Conservation (phyloP, 1,140 invertebrate species). For the Atta texana region DNA sequence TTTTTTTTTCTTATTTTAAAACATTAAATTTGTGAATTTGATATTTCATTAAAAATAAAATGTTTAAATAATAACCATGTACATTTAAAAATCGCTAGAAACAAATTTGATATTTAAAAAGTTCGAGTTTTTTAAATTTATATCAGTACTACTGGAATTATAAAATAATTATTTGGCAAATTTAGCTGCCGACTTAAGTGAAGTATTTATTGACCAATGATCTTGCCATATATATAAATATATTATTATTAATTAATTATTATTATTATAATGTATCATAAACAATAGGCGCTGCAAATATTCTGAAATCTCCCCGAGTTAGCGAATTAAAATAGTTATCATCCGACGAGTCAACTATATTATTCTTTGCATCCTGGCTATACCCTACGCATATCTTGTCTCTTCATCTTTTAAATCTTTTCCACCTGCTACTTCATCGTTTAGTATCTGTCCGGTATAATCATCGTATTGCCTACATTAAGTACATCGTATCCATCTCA, state of each 20-base stretch:
- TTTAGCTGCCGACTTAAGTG: constrained; percentile 74
- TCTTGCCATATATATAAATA: constrained; percentile 79
- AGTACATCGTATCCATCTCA: constrained; percentile 72
- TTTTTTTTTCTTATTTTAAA: not conserved
- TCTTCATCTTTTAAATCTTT: constrained; percentile 42
- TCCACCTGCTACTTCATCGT: constrained; percentile 13
- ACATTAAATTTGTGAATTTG: not conserved
- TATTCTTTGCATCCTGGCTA: constrained; percentile 65
- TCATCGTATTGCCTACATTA: constrained; percentile 63
- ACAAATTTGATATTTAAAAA: not conserved
- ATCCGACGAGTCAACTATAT: constrained; percentile 70
- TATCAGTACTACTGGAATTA: not conserved
- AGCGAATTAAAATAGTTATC: constrained; percentile 75
- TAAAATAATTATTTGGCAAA: constrained; percentile 75
- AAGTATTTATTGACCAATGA: constrained; percentile 83
- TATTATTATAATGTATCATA: constrained; percentile 79
- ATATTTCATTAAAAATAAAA: not conserved
- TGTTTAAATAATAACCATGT: not conserved
- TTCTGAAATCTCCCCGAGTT: constrained; percentile 72
- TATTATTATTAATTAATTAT: constrained; percentile 73
- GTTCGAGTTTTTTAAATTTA: not conserved
- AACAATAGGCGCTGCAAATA: constrained; percentile 72
- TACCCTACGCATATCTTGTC: constrained; percentile 42
- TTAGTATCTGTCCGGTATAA: constrained; percentile 49
- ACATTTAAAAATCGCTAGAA: not conserved